Percentiles rank a stretch among this genome's conserved stretches.
phyloP scores from a whole-genome alignment of 2,888 invertebrate genomes.

The Bursaphelenchus okinawaensis region DNA sequence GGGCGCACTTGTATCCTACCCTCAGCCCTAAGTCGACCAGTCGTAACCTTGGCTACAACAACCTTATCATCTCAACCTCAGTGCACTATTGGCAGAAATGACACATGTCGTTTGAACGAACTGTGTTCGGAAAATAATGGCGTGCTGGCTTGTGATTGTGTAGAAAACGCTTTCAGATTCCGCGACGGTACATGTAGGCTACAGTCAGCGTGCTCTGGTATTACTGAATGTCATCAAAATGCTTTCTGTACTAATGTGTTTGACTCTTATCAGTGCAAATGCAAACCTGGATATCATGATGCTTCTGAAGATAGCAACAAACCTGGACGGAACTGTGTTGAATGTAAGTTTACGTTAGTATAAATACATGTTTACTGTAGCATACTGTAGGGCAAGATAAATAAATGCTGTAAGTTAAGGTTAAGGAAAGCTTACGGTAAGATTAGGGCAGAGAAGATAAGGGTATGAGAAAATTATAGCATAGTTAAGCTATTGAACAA shows the following conservation, averaged over 20 bases:
- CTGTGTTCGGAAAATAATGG: background rate
- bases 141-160: constrained; percentile 3
- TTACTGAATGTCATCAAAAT: constrained; percentile 7
- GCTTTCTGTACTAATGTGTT: constrained; percentile 16
- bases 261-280: constrained; percentile 23
- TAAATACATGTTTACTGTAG: no score
- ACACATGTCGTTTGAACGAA: constrained; percentile 5
- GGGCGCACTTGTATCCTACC: constrained; percentile 41
- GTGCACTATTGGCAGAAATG: background rate
- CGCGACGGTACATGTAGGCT: constrained; percentile 14
- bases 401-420: no score
- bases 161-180: constrained; percentile 13
- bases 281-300: constrained; percentile 42
- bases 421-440: no score
- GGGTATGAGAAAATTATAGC: no score
- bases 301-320: constrained; percentile 41
- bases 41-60: constrained; percentile 1
- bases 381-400: no score
- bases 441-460: no score
- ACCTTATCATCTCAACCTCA: constrained; percentile 4
- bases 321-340: constrained; percentile 44
- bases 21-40: background rate
- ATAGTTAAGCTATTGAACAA: no score
- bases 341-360: constrained; percentile 8
- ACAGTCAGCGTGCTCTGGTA: constrained; percentile 1